Base-by-base conservation (phyloP, 1,140 invertebrate species). In the Atopsyche davidsoni region DNA sequence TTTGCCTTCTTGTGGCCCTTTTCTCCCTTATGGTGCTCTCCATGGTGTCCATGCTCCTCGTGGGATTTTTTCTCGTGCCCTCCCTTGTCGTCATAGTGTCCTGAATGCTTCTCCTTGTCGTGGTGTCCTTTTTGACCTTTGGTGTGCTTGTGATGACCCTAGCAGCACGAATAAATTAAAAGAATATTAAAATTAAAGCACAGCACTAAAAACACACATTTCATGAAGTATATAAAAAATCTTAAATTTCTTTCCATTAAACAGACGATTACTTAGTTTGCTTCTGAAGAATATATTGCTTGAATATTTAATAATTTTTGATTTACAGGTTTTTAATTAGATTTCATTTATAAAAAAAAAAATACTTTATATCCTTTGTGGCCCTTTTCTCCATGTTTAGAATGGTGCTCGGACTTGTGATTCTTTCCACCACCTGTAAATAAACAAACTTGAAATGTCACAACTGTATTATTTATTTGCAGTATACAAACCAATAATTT, bases 101-200 rank as follows among this genome's bases (percentile, higher is more conserved):
- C 77, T 4, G 69, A 62, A 47, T 83, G 78, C 40, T 76, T 67
- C 51, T 82, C 79, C 46, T 77, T 76, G 41, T 80, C 79, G 39
- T 83, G 79, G 59, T 82, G 77, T 0, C 82, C 81, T 52, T 83
- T 83, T 36, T 81, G 76, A 4, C 71, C 75, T 53, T 78, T 80
- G 39, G 72, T 69, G 16, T 79, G 77, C 51, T 82, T 70, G 55
- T 82, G 79, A 18, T 77, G 28, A 1, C 69, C 71, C 71, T 73
- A n/a, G n/a, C n/a, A 40, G 23, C 43, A 32, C 21, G 22, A 44
- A 42, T 18, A 47, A 51, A 45, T 54, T 49, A 51, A 48, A 57
- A 46, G 35, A 36, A 49, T 55, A 61, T 47, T 59, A 51, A 11
- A 22, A 32, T 23, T 52, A 28, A 28, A 23, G 7, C n/a, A 18